phyloP scores from a whole-genome alignment of 2,797 vertebrate species.

The Discoglossus pictus region DNA sequence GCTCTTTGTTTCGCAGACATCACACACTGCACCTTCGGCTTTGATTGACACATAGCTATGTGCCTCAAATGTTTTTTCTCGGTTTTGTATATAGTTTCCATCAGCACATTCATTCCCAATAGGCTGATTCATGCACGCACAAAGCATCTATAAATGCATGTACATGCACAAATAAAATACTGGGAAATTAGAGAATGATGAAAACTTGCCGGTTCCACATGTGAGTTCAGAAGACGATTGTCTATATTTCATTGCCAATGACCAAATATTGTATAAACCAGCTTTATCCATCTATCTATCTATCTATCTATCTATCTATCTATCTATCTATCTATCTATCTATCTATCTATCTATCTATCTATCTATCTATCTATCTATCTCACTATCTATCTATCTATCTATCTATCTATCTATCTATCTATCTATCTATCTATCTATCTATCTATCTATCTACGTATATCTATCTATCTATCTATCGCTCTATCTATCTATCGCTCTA shows the following conservation, averaged over 20 bases:
- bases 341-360: too few species aligned
- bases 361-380: too few species aligned
- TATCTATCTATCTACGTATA: too few species aligned
- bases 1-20: constrained; percentile 27
- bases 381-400: too few species aligned
- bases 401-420: too few species aligned
- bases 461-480: too few species aligned
- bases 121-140: constrained; percentile 48
- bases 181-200: constrained; percentile 31
- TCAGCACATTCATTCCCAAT: constrained; percentile 37
- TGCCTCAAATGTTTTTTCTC: constrained; percentile 3
- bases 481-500: too few species aligned
- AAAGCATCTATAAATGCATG: constrained; percentile 47
- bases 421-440: too few species aligned
- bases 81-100: constrained; percentile 28
- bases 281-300: too few species aligned
- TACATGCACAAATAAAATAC: constrained; percentile 46
- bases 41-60: constrained; percentile 33
- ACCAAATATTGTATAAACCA: constrained; percentile 7
- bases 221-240: too few species aligned
- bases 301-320: too few species aligned
- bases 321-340: too few species aligned
- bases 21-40: constrained; percentile 27
- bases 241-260: constrained; percentile 28
- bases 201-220: not conserved